phyloP scores from a whole-genome alignment of 2,797 vertebrate genomes.

The Girardinus metallicus region DNA sequence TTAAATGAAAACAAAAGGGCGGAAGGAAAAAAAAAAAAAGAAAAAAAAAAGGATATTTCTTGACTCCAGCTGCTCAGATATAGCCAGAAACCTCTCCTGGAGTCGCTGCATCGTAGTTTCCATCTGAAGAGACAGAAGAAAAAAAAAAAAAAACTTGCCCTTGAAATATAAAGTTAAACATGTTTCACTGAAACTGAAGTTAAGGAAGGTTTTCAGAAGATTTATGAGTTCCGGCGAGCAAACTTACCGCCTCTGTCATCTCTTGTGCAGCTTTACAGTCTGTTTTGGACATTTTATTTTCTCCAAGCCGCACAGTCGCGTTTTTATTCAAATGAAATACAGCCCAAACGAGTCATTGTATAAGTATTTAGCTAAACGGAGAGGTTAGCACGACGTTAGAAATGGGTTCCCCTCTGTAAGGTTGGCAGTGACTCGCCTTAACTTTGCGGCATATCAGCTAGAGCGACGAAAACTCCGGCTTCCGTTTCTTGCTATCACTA shows the following conservation, averaged over 20 bases:
- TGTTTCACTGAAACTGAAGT: neutral
- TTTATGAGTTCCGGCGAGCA: neutral
- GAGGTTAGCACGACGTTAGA: neutral
- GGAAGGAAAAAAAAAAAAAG: no score
- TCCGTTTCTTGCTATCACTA: neutral
- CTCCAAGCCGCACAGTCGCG: no score
- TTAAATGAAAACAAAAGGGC: neutral
- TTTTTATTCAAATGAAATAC: fast-evolving
- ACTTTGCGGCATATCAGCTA: neutral
- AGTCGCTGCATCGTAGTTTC: conserved; percentile 84
- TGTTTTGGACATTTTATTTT: conserved; percentile 67
- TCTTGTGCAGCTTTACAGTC: conserved; percentile 60
- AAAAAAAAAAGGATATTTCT: conserved; percentile 86
- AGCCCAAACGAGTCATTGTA: fast-evolving
- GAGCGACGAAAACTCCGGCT: neutral
- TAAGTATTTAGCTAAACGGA: neutral
- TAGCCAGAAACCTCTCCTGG: conserved; percentile 82
- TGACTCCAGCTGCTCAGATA: conserved; percentile 82
- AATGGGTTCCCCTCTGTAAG: neutral
- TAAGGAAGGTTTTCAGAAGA: neutral
- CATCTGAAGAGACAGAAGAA: conserved; percentile 72
- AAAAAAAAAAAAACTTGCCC: neutral
- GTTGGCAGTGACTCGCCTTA: conserved; percentile 21
- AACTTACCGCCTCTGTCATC: conserved; percentile 71
- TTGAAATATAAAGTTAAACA: neutral